Base-by-base conservation (phyloP, 2,888 invertebrate species). In the Timema cristinae region DNA sequence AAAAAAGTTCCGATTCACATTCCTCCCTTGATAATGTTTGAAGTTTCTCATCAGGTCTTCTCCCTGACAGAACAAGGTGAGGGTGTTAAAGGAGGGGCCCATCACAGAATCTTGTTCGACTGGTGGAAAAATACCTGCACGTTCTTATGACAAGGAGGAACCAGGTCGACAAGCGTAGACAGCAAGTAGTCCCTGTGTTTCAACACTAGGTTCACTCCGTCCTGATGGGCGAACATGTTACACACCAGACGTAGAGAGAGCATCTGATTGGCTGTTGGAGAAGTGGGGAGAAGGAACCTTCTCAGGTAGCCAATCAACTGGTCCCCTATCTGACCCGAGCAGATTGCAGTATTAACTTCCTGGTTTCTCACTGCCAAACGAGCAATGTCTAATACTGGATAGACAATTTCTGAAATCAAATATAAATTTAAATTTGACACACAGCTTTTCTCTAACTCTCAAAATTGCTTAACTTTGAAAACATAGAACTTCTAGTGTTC, bases 381-480 rank as follows among this genome's bases (percentile, higher is more conserved):
- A 13, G 95, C 86, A 7, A 97, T 84, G 80, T 98, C 98, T 76
- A 98, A 82, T 7, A 91, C 92, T 0, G 98, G 98, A 80, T 97
- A 96, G 1, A 96, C 85, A 75, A 90, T 87, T 79, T 93, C 92
- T 84, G 80, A 68, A 78, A 78, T 9, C 59, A 54, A 11, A 54
- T n/a, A 54, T 4, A 32, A 32, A 32, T 32, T 32, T 32, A 32
- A 4, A 32, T 32, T 32, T 32, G 32, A 32, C 32, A 32, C 32
- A 32, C 4, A 4, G 4, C 32, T 32, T 32, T 32, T 32, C 32
- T 32, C 4, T 32, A 32, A 32, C 32, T 32, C 32, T 32, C 32
- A 32, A 32, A 32, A 32, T 32, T 32, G 32, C 2, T 32, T 32
- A 32, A 4, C 32, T 32, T 32, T 4, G 32, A 32, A 32, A 32